Percentiles rank a stretch among this genome's conserved stretches.
Evolutionary conservation across 2,797 vertebrate species (phyloP).

Genomic region (Oreochromis mossambicus): DNA sequence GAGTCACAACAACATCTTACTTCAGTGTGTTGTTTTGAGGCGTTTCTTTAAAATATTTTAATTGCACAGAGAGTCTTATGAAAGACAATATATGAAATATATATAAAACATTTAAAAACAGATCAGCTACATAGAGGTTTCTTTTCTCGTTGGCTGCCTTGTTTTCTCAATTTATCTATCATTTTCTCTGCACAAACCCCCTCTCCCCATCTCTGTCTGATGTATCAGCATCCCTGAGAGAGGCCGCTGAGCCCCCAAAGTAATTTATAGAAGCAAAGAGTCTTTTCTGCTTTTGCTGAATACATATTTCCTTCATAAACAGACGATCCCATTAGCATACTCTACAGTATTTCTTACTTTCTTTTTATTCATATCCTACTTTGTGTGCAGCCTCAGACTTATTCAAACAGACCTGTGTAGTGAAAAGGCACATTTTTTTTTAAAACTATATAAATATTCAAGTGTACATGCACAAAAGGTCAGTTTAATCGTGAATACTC

Average conservation of each 20-base stretch:
- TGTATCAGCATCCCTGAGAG: constrained; percentile 40
- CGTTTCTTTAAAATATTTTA: neutral
- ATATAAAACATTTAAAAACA: neutral
- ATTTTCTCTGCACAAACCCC: neutral
- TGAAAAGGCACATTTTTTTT: neutral
- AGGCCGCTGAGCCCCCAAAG: constrained; percentile 46
- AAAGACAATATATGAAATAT: neutral
- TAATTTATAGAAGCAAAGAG: constrained; percentile 40
- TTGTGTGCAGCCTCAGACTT: neutral
- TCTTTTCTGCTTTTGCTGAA: constrained; percentile 17
- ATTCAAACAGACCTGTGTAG: neutral
- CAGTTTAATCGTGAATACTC: neutral
- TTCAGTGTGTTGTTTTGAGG: neutral
- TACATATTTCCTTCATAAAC: constrained; percentile 32
- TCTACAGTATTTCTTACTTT: neutral
- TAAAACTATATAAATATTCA: neutral
- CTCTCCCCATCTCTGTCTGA: constrained; percentile 4
- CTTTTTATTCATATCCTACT: constrained; percentile 4
- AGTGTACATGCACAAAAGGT: neutral
- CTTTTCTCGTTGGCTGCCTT: neutral
- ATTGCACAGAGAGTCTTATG: neutral
- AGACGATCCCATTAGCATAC: constrained; percentile 26
- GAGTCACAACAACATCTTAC: neutral
- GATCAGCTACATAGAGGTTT: neutral
- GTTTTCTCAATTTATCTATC: neutral